phyloP scores from a whole-genome alignment of 2,797 vertebrate species.

The Lutjanus campechanus region DNA sequence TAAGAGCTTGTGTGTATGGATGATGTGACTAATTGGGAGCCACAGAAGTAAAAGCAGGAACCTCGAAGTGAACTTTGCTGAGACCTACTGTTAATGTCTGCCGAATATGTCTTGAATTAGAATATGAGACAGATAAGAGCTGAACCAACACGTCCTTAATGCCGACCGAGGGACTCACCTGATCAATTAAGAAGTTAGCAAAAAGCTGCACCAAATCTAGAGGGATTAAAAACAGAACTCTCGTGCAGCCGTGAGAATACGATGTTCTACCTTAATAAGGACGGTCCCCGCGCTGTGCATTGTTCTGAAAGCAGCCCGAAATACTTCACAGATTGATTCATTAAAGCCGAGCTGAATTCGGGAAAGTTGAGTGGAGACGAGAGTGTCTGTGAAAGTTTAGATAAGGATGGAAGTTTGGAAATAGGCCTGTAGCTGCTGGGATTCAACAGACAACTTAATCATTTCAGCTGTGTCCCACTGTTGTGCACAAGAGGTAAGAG shows the following conservation, averaged over 20 bases:
- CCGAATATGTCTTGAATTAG: background rate
- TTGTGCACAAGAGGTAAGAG: constrained; percentile 13
- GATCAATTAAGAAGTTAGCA: constrained; percentile 16
- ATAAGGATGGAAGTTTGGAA: constrained; percentile 30
- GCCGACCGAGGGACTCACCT: background rate
- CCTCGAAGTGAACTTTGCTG: background rate
- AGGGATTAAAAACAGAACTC: constrained; percentile 12
- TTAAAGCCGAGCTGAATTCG: background rate
- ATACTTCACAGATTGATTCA: constrained; percentile 8
- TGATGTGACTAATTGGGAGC: background rate
- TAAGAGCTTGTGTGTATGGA: background rate
- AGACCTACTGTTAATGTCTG: background rate
- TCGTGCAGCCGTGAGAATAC: constrained; percentile 13
- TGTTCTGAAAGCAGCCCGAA: constrained; percentile 10
- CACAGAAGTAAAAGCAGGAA: background rate
- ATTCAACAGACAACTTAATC: constrained; percentile 10
- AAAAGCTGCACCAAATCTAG: background rate
- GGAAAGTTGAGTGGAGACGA: constrained; percentile 2
- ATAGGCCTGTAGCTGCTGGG: constrained; percentile 9
- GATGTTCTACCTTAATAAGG: constrained; percentile 6
- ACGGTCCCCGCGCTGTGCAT: background rate
- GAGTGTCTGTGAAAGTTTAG: constrained; percentile 24
- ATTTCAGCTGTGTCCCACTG: background rate
- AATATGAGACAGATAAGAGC: constrained; percentile 3
- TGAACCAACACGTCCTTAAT: background rate